Conservation (phyloP, 92 coral and sea anemone species). For the Parazoanthus atlanticus region DNA sequence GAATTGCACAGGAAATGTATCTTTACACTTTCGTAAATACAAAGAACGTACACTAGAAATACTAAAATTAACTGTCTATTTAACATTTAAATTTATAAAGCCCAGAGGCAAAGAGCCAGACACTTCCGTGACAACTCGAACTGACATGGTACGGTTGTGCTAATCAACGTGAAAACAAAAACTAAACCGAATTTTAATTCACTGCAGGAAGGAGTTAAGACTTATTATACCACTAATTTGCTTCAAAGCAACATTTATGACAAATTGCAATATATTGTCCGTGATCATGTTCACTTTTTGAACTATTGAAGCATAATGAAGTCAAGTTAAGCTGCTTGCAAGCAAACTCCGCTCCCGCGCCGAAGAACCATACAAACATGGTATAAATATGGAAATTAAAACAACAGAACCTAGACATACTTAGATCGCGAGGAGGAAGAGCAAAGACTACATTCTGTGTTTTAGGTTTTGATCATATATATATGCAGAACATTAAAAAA, state of each 20-base stretch:
- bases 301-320: background rate
- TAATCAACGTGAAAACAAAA: too few relatives aligned
- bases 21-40: background rate
- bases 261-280: background rate
- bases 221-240: background rate
- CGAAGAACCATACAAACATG: background rate
- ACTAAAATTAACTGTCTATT: too few relatives aligned
- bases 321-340: background rate
- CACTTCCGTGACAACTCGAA: constrained; percentile 14
- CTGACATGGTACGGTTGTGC: background rate
- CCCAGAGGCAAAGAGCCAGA: background rate
- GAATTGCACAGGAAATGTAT: background rate
- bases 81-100: background rate
- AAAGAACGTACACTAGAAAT: background rate
- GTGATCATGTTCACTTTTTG: background rate
- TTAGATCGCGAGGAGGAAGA: background rate
- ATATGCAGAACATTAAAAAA: background rate
- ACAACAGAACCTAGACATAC: background rate
- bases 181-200: background rate
- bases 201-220: background rate
- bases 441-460: background rate
- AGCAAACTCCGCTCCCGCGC: background rate
- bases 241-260: background rate
- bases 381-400: background rate
- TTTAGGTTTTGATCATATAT: background rate